Evolutionary conservation across 1,140 invertebrate species (phyloP).

Genomic region (Gonioctena quinquepunctata): DNA sequence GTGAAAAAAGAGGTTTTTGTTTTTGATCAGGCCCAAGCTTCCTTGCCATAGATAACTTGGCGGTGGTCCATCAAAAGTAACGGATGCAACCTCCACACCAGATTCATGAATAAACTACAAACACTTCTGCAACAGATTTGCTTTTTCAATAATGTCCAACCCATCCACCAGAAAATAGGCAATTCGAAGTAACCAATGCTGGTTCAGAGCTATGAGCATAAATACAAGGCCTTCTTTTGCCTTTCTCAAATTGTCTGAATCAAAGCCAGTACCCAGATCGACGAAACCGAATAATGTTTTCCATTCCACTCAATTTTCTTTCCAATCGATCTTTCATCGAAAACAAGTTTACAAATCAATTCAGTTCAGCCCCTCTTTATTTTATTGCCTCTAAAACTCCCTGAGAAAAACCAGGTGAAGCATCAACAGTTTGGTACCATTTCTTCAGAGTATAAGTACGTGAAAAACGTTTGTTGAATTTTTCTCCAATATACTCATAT

Average conservation of each 20-base stretch:
- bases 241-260: conserved; percentile 33
- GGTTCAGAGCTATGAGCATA: conserved; percentile 47
- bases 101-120: conserved; percentile 10
- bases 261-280: conserved; percentile 41
- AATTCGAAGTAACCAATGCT: conserved; percentile 45
- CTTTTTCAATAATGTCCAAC: conserved; percentile 23
- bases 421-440: too few species aligned
- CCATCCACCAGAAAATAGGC: conserved; percentile 46
- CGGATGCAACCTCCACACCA: conserved; percentile 16
- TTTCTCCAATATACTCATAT: too few species aligned
- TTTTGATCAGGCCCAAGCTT: conserved; percentile 18
- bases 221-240: conserved; percentile 50
- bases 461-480: too few species aligned
- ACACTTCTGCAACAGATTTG: conserved; percentile 8
- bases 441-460: too few species aligned
- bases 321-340: conserved; percentile 55
- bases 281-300: conserved; percentile 43
- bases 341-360: conserved; percentile 43
- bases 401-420: too few species aligned
- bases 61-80: conserved; percentile 21
- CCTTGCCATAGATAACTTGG: conserved; percentile 14
- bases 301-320: conserved; percentile 48
- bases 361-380: too few species aligned
- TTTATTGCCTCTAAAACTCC: too few species aligned
- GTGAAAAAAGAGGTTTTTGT: not conserved